Evolutionary conservation across 1,140 invertebrate genomes (phyloP).

Genomic region (Bombus confusus): DNA sequence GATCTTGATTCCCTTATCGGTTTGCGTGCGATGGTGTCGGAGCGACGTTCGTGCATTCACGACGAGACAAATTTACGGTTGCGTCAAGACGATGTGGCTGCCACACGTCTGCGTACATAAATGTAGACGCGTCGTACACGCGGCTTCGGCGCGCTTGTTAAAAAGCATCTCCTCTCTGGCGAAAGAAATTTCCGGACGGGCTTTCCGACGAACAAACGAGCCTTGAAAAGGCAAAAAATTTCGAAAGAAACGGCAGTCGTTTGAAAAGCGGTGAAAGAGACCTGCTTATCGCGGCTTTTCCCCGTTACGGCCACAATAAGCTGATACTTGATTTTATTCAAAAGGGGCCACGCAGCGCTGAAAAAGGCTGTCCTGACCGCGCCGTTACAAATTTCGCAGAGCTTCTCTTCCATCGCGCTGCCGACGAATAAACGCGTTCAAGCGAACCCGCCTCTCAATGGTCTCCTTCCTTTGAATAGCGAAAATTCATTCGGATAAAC

Average conservation of each 20-base stretch:
- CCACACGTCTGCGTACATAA: neutral
- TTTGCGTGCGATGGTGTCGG: too few species aligned
- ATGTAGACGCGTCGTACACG: neutral
- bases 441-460: neutral
- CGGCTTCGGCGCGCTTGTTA: neutral
- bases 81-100: too few species aligned
- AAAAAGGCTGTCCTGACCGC: constrained; percentile 36
- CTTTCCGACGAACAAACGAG: constrained; percentile 6
- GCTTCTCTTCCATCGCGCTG: neutral
- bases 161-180: neutral
- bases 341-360: neutral
- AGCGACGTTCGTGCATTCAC: too few species aligned
- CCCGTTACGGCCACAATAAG: constrained; percentile 17
- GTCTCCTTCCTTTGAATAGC: neutral
- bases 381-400: constrained; percentile 26
- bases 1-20: neutral
- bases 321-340: constrained; percentile 30
- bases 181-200: neutral
- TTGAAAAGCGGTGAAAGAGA: constrained; percentile 28
- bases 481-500: neutral
- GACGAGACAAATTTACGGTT: too few species aligned
- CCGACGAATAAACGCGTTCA: neutral
- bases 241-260: neutral
- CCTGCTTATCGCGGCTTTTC: constrained; percentile 26
- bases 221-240: constrained; percentile 13